These are phyloP conservation scores for Sebastes melanostomus DNA, from an alignment of 2,797 vertebrate genomes.

Conservation along the genomic window DNA sequence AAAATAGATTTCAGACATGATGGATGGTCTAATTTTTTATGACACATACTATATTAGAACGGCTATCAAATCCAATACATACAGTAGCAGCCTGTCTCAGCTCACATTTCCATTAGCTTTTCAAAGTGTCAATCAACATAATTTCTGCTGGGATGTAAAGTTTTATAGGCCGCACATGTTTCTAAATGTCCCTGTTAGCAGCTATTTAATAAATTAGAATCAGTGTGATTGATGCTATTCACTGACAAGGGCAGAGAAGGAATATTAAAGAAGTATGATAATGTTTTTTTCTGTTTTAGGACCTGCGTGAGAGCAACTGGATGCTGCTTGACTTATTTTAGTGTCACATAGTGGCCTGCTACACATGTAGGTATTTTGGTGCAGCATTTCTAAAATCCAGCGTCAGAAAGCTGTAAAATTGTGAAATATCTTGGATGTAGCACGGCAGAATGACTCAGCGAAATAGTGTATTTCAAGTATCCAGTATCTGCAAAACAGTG, in stretches of 20 bases:
- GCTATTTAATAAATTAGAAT: conserved; percentile 55
- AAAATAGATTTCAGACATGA: conserved; percentile 50
- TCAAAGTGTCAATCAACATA: conserved; percentile 65
- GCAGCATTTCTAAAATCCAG: not conserved
- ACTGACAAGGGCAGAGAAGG: not conserved
- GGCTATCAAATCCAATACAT: conserved; percentile 51
- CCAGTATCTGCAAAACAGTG: not conserved
- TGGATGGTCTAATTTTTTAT: conserved; percentile 56
- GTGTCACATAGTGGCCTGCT: not conserved
- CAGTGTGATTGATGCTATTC: conserved; percentile 55
- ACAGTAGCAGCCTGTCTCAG: conserved; percentile 28
- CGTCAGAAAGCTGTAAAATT: not conserved
- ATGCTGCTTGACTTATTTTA: conserved; percentile 18
- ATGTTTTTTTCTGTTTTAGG: conserved; percentile 29
- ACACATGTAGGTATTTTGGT: not conserved
- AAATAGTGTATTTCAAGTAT: not conserved
- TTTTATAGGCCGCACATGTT: conserved; percentile 51
- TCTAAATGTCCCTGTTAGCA: conserved; percentile 48
- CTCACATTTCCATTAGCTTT: conserved; percentile 62
- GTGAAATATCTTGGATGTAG: not conserved
- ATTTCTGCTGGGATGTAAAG: conserved; percentile 60
- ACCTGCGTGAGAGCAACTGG: conserved; percentile 13
- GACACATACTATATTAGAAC: conserved; percentile 55
- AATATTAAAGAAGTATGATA: conserved; percentile 30
- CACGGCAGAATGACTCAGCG: not conserved